These are phyloP conservation scores for Poeciliopsis occidentalis DNA, from an alignment of 2,113 vertebrate species.

Conservation along the genomic window DNA sequence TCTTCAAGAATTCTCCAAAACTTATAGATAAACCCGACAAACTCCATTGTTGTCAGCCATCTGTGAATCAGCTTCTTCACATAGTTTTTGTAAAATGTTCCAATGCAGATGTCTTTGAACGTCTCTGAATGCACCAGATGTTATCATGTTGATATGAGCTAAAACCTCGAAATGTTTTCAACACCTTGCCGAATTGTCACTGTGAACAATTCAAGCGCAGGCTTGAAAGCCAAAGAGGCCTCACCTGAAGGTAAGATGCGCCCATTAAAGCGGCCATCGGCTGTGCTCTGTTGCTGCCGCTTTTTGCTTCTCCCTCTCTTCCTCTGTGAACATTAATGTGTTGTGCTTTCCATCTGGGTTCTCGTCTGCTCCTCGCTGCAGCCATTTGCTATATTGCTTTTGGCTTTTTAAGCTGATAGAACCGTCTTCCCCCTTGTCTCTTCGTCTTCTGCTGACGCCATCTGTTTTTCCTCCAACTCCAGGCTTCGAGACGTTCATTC, in stretches of 20 bases:
- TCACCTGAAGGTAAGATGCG: neutral
- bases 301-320: slow-evolving; percentile 1
- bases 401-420: slow-evolving; percentile 61
- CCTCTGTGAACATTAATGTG: neutral
- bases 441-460: slow-evolving; percentile 66
- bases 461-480: slow-evolving; percentile 56
- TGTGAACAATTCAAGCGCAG: neutral
- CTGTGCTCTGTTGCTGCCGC: neutral
- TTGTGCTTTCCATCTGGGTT: slow-evolving; percentile 7
- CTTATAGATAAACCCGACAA: no score
- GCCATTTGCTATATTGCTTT: slow-evolving; percentile 60
- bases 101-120: no score
- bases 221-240: neutral
- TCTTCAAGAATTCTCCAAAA: no score
- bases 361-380: slow-evolving; percentile 32
- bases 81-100: no score
- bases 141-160: no score
- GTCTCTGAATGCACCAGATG: neutral
- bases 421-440: slow-evolving; percentile 32
- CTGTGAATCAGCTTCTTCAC: no score
- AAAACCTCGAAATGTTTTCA: neutral
- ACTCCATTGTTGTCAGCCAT: no score
- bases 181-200: neutral
- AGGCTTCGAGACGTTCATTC: slow-evolving; percentile 63
- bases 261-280: neutral